A percentile compares a stretch with the other conserved stretches of the same genome.
Conservation (phyloP, 64 coral and sea anemone species). For the Porites lutea region DNA sequence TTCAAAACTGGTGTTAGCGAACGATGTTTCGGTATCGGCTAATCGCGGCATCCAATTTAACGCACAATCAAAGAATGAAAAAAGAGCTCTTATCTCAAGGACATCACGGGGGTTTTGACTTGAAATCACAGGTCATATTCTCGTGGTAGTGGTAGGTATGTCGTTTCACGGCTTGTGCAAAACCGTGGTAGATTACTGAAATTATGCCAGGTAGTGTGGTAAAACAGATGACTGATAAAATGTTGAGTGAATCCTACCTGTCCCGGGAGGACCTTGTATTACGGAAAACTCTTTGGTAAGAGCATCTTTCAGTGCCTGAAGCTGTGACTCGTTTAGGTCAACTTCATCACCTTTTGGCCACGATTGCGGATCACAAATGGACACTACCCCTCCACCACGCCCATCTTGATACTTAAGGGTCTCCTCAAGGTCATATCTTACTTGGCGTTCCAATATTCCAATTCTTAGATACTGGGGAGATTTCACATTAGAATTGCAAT, state of each 20-base stretch:
- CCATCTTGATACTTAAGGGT: background rate
- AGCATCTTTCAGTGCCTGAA: constrained; percentile 76
- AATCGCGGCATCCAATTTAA: too few species aligned
- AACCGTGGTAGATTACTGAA: too few species aligned
- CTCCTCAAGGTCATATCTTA: constrained; percentile 36
- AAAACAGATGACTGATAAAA: background rate
- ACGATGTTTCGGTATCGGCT: too few species aligned
- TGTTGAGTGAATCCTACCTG: constrained; percentile 33
- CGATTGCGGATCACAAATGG: constrained; percentile 36
- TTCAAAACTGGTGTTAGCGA: too few species aligned
- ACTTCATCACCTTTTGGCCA: constrained; percentile 75
- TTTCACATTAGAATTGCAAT: constrained; percentile 66
- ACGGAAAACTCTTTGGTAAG: constrained; percentile 92
- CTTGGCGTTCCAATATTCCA: background rate
- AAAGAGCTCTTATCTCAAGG: too few species aligned
- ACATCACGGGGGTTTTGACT: too few species aligned
- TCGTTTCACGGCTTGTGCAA: too few species aligned
- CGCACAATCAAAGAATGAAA: too few species aligned
- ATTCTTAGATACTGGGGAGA: constrained; percentile 66
- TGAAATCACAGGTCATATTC: too few species aligned
- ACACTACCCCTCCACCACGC: constrained; percentile 10
- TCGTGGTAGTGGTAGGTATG: too few species aligned
- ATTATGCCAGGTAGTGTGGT: background rate
- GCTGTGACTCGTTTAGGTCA: constrained; percentile 72
- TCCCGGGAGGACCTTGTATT: constrained; percentile 95